Evolutionary conservation across 2,888 invertebrate genomes (phyloP), one percentile per base, ranked within the genome.

Genomic region (Molorchus minor): DNA sequence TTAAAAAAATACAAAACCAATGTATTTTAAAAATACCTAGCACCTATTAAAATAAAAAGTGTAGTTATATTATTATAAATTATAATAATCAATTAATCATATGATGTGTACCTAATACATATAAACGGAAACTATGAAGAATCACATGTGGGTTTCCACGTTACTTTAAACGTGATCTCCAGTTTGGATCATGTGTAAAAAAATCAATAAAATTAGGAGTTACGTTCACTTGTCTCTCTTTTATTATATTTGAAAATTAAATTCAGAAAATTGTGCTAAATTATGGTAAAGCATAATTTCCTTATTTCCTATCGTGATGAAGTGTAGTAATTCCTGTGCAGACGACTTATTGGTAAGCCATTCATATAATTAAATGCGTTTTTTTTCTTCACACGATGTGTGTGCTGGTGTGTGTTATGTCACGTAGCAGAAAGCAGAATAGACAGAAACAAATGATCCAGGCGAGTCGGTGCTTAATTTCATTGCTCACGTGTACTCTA

Each of bases 141-240:
- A 71, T 80, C 80, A 80, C 80, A n/a, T n/a, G 79, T 80, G 79
- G 79, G 73, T 55, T 56, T 71, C 77, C 80, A 80, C 80, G 80
- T 78, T 80, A 79, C 75, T 68, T 64, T 64, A 76, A 79, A 79
- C 79, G 79, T 79, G 79, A 79, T 75, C 71, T 68, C 64, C 57
- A 61, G 61, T 64, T 69, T 58, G 49, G 68, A 70, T 75, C 75
- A 74, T 74, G 74, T 74, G 73, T 71, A 69, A 65, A 59, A 59
- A 55, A 51, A 63, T 61, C 64, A 60, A 58, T 53, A 58, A 46
- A 67, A 58, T 67, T 17, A 59, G 54, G 72, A 72, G 66, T 17
- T 67, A 68, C 71, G 71, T 71, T 43, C 44, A 29, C n/a, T 36
- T 25, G 19, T 40, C 53, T 45, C 29, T 46, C 53, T 64, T 46